Base-by-base conservation (phyloP, 2,113 vertebrate species). In the Struthidea cinerea region DNA sequence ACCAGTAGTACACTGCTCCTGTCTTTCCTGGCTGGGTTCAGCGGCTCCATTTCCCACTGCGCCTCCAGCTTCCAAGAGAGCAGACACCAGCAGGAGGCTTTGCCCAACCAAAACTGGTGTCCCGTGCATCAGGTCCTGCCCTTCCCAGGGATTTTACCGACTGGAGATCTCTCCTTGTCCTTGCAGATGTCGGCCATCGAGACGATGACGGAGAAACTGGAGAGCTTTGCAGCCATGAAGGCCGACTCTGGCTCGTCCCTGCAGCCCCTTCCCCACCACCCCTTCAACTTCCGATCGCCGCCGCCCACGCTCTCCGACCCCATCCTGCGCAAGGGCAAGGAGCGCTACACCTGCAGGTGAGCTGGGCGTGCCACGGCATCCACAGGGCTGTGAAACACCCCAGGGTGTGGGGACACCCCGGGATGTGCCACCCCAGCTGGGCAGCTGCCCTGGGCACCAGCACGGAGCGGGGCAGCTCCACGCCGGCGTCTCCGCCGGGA, bases 271-370 rank as follows among this genome's bases (percentile, higher is more conserved):
- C 98, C 99, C 23, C 99, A 99, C 75, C 99, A 99, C 78, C 99
- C 99, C 32, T 99, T 99, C 98, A 99, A 98, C 97, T 99, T 99
- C 98, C 98, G 99, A 64, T 99, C 99, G 3, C 99, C 99, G 0
- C 99, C 99, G 21, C 98, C 99, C 7, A 99, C 99, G 28, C 98
- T 99, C 33, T 99, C 99, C 2, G 99, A 99, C 55, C 99, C 99
- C 97, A 99, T 99, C 98, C 98, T 99, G 94, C 98, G 99, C 97
- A 99, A 99, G 98, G 99, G 99, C 98, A 99, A 99, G 97, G 99
- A 99, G 95, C 98, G 99, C 11, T 99, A 99, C 88, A 99, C 99
- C 42, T 99, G 99, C 99, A 99, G 99, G 99, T 99, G 88, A 95
- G 97, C 55, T 1, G 3, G 33, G 55, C 63, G 7, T 2, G 41